These are phyloP conservation scores for Calcarius ornatus DNA, from an alignment of 2,113 vertebrate species.

Conservation along the genomic window DNA sequence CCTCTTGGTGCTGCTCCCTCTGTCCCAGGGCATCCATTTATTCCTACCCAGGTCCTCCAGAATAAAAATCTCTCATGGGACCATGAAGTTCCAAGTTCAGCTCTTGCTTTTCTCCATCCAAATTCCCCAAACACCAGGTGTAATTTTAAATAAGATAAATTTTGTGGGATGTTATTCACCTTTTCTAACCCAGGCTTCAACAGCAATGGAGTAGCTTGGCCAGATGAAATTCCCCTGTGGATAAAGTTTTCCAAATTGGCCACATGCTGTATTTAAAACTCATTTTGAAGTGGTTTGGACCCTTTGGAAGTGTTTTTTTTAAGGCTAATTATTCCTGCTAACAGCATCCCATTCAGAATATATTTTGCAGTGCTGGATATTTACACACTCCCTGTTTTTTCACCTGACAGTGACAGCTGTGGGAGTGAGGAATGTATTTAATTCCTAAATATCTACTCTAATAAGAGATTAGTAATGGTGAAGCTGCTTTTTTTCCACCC, in stretches of 20 bases:
- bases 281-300: neutral
- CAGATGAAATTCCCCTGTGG: neutral
- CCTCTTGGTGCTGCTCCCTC: neutral
- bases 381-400: neutral
- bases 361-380: neutral
- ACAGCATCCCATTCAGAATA: neutral
- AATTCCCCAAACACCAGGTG: neutral
- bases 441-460: neutral
- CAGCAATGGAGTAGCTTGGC: neutral
- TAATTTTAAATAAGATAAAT: neutral
- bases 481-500: neutral
- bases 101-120: neutral
- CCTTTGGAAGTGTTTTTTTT: neutral
- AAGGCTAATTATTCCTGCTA: neutral
- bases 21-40: neutral
- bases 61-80: neutral
- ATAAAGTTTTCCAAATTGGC: neutral
- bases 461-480: neutral
- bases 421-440: neutral
- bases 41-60: neutral
- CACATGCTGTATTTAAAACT: neutral
- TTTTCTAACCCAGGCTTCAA: neutral
- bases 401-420: neutral
- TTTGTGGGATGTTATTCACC: neutral
- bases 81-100: fast-evolving